phyloP scores from a whole-genome alignment of 2,113 vertebrate genomes.

The Gorilla gorilla region DNA sequence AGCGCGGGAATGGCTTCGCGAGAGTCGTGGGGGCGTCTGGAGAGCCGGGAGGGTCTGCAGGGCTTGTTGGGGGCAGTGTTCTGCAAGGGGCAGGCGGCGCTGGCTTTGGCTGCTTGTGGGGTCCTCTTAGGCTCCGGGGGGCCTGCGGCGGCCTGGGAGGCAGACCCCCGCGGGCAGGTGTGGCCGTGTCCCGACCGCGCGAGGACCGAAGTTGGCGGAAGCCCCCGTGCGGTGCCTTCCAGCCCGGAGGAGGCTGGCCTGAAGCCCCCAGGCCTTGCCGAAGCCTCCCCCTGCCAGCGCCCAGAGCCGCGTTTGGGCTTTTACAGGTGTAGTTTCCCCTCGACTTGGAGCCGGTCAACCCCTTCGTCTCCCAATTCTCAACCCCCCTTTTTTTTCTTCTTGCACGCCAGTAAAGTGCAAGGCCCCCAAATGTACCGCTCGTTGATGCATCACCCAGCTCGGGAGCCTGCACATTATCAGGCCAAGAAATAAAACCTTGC shows the following conservation, averaged over 20 bases:
- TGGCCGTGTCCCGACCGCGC: neutral
- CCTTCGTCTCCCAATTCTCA: too few relatives aligned
- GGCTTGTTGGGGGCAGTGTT: neutral
- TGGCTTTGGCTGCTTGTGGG: neutral
- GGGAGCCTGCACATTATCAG: neutral
- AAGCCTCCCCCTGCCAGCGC: neutral
- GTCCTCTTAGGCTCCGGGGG: neutral
- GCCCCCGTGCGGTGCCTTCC: neutral
- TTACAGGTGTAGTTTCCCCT: neutral
- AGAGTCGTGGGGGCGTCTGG: neutral
- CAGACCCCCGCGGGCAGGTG: neutral
- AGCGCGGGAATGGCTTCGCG: neutral
- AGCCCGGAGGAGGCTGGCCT: neutral
- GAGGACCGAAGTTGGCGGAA: neutral
- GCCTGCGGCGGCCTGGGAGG: neutral
- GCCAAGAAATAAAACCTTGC: neutral
- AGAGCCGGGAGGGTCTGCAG: neutral
- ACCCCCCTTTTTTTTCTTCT: neutral
- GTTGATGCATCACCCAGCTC: fast-evolving
- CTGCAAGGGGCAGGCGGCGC: neutral
- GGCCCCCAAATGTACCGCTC: neutral
- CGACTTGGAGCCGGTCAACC: neutral
- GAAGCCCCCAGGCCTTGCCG: neutral
- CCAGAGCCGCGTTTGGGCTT: neutral
- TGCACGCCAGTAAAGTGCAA: neutral